These are phyloP conservation scores for Nibea coibor DNA, from an alignment of 2,113 vertebrate genomes.

Conservation along the genomic window DNA sequence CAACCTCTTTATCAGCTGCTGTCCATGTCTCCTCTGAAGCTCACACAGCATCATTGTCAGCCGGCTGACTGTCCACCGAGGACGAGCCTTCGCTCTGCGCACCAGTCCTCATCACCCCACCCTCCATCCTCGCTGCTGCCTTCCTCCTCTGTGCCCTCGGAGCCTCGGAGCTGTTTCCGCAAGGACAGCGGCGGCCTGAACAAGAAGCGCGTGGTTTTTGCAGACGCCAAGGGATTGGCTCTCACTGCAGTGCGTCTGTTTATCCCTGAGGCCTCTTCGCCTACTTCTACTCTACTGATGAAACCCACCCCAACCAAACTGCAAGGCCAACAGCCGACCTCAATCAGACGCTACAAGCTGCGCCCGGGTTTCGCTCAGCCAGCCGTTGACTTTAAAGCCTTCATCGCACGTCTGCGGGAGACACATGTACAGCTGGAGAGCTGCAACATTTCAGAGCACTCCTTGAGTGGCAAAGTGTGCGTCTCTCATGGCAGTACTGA, in stretches of 20 bases:
- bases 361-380: slow-evolving; percentile 80
- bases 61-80: neutral
- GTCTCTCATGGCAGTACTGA: slow-evolving; percentile 65
- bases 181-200: slow-evolving; percentile 44
- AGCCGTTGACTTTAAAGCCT: slow-evolving; percentile 34
- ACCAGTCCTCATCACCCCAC: slow-evolving; percentile 43
- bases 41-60: neutral
- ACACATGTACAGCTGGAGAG: slow-evolving; percentile 78
- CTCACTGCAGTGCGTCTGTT: slow-evolving; percentile 81
- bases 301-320: neutral
- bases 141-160: neutral
- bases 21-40: slow-evolving; percentile 33
- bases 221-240: slow-evolving; percentile 84
- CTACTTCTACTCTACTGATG: neutral
- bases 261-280: slow-evolving; percentile 63
- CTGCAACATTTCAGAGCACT: slow-evolving; percentile 74
- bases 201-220: slow-evolving; percentile 85
- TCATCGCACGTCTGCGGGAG: slow-evolving; percentile 59
- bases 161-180: slow-evolving; percentile 56
- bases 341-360: slow-evolving; percentile 39
- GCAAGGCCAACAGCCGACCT: slow-evolving; percentile 27
- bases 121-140: neutral
- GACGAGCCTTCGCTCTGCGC: slow-evolving; percentile 28
- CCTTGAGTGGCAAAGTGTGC: slow-evolving; percentile 79
- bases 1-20: slow-evolving; percentile 65